Base-by-base conservation (phyloP, 2,113 vertebrate species). In the Phalacrocorax aristotelis region DNA sequence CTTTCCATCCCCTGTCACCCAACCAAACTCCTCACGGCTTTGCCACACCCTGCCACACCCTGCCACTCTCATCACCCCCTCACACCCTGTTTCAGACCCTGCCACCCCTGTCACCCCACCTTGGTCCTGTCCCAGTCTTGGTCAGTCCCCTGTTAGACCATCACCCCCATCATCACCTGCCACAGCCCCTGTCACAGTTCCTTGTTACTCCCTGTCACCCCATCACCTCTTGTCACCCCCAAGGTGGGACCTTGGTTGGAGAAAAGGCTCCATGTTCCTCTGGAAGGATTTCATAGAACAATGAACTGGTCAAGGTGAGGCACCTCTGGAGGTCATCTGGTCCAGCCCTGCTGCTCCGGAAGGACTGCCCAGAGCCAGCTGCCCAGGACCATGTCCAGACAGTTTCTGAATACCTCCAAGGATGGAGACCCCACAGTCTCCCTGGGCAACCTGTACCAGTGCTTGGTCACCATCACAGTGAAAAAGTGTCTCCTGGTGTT, bases 381-480 rank as follows among this genome's bases (percentile, higher is more conserved):
- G 54, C 29, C 46, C 74, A 9, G 23, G 25, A 3, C 27, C 0
- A 0, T 11, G 25, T 7, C 61, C 44, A 4, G 52, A 8, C 1
- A 1, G 3, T n/a, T 57, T 49, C 22, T 25, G 36, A 23, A 29
- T 25, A 11, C 23, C n/a, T 18, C 27, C 55, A 18, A 1, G 42
- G 23, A 49, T 23, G 23, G 51, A 27, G 11, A 15, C 29, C 27
- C 29, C 61, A 40, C 42, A 6, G 6, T 34, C 34, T 34, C 42
- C 7, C 60, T 6, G n/a, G 11, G 83, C 42, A 66, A 4, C n/a
- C 34, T 25, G 23, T 15, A 12, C 42, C 71, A 40, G 42, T 23
- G n/a, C 34, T 32, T 1, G 2, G 49, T 17, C 38, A 38, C 60
- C 27, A 22, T 11, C 70, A 38, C 51, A 14, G 27, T 27, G 21